Percentiles rank a stretch among this genome's conserved stretches.
Evolutionary conservation across 2,797 vertebrate genomes (phyloP).

Genomic region (Echeneis naucrates): DNA sequence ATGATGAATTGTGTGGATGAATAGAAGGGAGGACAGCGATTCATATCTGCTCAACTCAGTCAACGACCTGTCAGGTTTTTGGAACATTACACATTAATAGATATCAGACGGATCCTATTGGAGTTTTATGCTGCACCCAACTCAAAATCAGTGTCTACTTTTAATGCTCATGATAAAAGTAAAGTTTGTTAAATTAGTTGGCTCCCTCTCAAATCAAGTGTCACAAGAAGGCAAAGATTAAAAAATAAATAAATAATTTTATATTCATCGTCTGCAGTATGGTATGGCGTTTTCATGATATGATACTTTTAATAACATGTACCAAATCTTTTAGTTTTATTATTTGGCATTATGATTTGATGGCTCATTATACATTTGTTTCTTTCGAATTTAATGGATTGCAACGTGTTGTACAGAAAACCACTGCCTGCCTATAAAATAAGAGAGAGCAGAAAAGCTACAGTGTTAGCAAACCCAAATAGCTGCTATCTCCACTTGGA

Average conservation of each 20-base stretch:
- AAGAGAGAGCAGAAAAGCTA: background rate
- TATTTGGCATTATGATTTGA: background rate
- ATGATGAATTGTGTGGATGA: conserved; percentile 15
- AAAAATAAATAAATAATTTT: background rate
- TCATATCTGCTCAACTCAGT: conserved; percentile 16
- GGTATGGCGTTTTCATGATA: background rate
- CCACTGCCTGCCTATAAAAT: background rate
- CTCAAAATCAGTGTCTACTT: background rate
- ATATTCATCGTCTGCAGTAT: background rate
- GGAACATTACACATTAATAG: background rate
- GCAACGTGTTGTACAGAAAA: background rate
- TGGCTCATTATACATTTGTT: conserved; percentile 2
- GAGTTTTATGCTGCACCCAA: background rate
- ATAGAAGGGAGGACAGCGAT: background rate
- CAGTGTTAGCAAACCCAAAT: background rate
- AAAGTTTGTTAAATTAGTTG: background rate
- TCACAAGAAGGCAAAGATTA: background rate
- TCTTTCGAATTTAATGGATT: background rate
- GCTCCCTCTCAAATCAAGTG: too few species aligned
- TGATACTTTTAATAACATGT: background rate
- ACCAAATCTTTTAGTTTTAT: background rate
- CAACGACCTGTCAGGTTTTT: background rate
- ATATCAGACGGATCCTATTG: background rate
- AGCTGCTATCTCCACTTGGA: background rate
- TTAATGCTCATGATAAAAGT: background rate